phyloP scores from a whole-genome alignment of 1,140 invertebrate genomes.

The Diprion similis region DNA sequence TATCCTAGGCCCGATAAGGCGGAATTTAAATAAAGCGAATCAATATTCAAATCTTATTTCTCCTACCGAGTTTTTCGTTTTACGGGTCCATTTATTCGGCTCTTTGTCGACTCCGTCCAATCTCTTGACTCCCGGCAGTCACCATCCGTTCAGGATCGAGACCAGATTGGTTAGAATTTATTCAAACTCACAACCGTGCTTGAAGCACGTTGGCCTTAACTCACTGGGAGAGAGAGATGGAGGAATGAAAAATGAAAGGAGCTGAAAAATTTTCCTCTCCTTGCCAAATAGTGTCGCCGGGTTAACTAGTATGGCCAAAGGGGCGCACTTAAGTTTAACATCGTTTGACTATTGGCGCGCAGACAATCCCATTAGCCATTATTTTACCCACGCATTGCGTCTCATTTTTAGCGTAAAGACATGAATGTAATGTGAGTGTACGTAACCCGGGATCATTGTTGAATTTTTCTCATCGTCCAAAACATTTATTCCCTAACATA shows the following conservation, averaged over 20 bases:
- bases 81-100: conserved; percentile 52
- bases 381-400: too few relatives aligned
- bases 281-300: too few relatives aligned
- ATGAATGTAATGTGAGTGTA: too few relatives aligned
- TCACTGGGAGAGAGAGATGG: background rate
- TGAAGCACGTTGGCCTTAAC: background rate
- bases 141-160: conserved; percentile 3
- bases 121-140: conserved; percentile 13
- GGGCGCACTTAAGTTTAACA: too few relatives aligned
- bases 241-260: background rate
- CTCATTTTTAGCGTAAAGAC: too few relatives aligned
- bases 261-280: background rate
- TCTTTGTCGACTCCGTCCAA: conserved; percentile 41
- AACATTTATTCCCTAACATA: too few relatives aligned
- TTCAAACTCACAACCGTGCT: background rate
- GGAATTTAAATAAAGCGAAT: conserved; percentile 61
- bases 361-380: too few relatives aligned
- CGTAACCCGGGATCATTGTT: too few relatives aligned
- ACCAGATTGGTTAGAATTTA: conserved; percentile 6
- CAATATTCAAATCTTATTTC: conserved; percentile 59
- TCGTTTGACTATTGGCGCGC: too few relatives aligned
- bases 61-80: conserved; percentile 24
- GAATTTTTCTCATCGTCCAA: too few relatives aligned
- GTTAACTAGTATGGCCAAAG: too few relatives aligned
- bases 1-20: conserved; percentile 16